A percentile compares a stretch with the other conserved stretches of the same genome.
phyloP scores from a whole-genome alignment of 2,797 vertebrate species.

The Sorex maritimensis region DNA sequence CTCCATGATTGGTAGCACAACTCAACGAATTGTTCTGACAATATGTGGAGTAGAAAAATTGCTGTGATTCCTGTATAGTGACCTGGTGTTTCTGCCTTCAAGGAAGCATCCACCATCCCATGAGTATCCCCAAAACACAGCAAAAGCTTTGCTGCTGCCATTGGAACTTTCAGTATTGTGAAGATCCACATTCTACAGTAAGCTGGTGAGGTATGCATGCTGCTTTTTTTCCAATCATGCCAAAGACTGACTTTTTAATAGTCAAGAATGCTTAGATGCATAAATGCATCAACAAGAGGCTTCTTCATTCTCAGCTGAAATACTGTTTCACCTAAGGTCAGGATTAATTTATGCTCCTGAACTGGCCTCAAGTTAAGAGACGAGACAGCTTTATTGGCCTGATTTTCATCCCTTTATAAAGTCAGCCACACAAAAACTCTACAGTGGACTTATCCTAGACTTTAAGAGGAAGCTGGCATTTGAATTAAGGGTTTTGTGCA shows the following conservation, averaged over 20 bases:
- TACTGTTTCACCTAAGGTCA: conserved; percentile 71
- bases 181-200: background rate
- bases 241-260: conserved; percentile 51
- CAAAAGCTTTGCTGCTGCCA: background rate
- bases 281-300: conserved; percentile 47
- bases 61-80: background rate
- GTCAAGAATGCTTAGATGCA: conserved; percentile 45
- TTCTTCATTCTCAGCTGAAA: conserved; percentile 71
- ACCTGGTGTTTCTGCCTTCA: background rate
- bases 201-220: background rate
- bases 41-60: background rate
- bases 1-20: background rate
- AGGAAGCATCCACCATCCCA: background rate
- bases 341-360: conserved; percentile 77
- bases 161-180: background rate
- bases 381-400: conserved; percentile 75
- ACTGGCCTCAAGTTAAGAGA: conserved; percentile 77
- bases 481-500: conserved; percentile 74
- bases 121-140: background rate
- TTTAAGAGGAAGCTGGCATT: conserved; percentile 69
- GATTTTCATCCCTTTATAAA: conserved; percentile 72
- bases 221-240: conserved; percentile 37
- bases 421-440: conserved; percentile 57
- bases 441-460: conserved; percentile 70
- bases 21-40: background rate